These are phyloP conservation scores for Apocheima hispidaria DNA, from an alignment of 2,888 invertebrate genomes.

Conservation along the genomic window DNA sequence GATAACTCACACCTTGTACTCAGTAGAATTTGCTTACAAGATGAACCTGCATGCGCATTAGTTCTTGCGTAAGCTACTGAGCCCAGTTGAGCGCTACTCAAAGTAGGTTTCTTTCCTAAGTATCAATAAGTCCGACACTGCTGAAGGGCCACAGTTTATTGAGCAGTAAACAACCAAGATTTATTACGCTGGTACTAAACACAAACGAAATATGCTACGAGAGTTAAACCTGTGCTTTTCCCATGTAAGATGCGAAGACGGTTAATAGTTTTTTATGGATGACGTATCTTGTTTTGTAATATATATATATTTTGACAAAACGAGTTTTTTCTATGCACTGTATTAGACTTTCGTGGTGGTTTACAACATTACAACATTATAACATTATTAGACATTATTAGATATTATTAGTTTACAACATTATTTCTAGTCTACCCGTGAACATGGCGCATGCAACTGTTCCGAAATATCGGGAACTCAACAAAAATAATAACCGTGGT, in stretches of 20 bases:
- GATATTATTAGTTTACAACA: too few species aligned
- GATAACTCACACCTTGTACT: background rate
- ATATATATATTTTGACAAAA: too few species aligned
- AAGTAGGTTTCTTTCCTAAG: background rate
- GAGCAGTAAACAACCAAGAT: slow-evolving; percentile 52
- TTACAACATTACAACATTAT: too few species aligned
- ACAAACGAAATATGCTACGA: slow-evolving; percentile 38
- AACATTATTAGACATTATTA: too few species aligned
- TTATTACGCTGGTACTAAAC: slow-evolving; percentile 44
- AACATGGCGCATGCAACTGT: too few species aligned
- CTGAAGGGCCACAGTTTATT: slow-evolving; percentile 64
- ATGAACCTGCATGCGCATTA: background rate
- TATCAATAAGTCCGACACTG: slow-evolving; percentile 31
- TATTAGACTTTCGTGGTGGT: too few species aligned
- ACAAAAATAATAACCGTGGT: too few species aligned
- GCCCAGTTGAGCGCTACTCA: background rate
- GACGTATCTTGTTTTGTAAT: slow-evolving; percentile 14
- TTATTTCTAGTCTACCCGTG: too few species aligned
- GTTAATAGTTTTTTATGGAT: slow-evolving; percentile 30
- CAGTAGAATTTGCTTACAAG: background rate
- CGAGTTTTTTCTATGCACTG: too few species aligned
- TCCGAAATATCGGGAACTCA: too few species aligned
- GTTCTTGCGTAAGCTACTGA: background rate
- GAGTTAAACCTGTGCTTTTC: slow-evolving; percentile 35
- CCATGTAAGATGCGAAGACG: slow-evolving; percentile 25